Percentiles rank a stretch among this genome's conserved stretches.
These are phyloP conservation scores for Somateria mollissima DNA, from an alignment of 2,797 vertebrate species.

Conservation along the genomic window DNA sequence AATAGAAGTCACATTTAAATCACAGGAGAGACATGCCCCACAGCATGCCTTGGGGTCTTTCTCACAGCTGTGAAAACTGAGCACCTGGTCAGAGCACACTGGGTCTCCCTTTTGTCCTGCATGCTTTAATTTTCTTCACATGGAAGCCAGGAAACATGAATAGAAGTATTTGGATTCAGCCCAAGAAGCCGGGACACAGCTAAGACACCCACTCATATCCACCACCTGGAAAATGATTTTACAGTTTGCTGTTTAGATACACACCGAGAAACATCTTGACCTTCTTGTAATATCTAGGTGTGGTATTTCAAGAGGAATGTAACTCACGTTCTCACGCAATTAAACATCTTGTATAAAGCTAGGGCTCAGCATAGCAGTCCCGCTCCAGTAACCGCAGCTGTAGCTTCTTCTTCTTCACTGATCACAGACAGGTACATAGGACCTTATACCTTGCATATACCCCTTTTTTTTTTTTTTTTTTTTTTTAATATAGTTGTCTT, in stretches of 20 bases:
- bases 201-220: background rate
- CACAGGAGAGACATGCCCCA: background rate
- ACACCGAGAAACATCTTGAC: background rate
- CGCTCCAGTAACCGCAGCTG: background rate
- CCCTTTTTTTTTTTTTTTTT: too few relatives aligned
- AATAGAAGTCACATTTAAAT: background rate
- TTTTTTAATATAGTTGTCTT: background rate
- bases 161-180: background rate
- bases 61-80: background rate
- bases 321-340: background rate
- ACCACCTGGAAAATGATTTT: background rate
- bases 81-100: background rate
- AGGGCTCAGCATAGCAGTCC: background rate
- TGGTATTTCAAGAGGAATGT: background rate
- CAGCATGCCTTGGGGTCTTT: background rate
- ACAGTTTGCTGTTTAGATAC: background rate
- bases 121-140: background rate
- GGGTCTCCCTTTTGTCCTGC: background rate
- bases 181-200: background rate
- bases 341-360: background rate
- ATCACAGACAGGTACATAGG: fast-evolving
- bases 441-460: background rate
- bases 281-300: background rate
- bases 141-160: background rate
- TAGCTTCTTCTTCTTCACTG: background rate